Conservation (phyloP, 2,888 invertebrate genomes). For the Coremacera marginata region DNA sequence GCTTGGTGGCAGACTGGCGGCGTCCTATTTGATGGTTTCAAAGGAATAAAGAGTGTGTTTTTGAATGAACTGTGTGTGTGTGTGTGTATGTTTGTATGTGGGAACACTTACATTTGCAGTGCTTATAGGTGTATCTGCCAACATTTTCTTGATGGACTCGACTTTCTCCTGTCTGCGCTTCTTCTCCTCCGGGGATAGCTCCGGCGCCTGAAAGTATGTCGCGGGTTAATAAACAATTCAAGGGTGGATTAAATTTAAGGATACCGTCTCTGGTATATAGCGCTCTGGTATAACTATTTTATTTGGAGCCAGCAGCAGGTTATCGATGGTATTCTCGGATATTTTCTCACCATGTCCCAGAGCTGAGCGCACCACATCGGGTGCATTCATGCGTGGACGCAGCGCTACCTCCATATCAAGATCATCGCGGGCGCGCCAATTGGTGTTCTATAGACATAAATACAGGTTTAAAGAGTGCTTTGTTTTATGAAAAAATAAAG, state of each 20-base stretch:
- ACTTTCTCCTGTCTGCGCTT: conserved; percentile 87
- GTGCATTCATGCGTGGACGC: conserved; percentile 81
- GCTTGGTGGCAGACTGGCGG: conserved; percentile 73
- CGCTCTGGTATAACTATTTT: conserved; percentile 93
- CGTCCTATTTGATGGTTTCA: not conserved
- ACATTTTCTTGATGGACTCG: conserved; percentile 91
- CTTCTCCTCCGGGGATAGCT: conserved; percentile 87
- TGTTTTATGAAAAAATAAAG: no score
- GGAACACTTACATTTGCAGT: conserved; percentile 63
- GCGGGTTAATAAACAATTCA: not conserved
- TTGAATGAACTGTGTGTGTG: not conserved
- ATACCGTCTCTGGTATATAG: conserved; percentile 89
- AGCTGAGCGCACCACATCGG: conserved; percentile 89
- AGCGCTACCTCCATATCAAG: conserved; percentile 89
- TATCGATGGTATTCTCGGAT: conserved; percentile 84
- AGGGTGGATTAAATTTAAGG: not conserved
- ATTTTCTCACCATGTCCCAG: conserved; percentile 72
- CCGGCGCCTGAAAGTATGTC: conserved; percentile 74
- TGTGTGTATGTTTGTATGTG: no score
- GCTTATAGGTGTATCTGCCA: conserved; percentile 76
- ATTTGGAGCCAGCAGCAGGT: conserved; percentile 86
- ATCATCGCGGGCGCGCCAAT: conserved; percentile 82
- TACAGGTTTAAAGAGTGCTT: not conserved
- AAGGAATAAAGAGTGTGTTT: not conserved
- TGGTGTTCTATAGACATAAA: conserved; percentile 63